Evolutionary conservation across 1,140 invertebrate genomes (phyloP).

Genomic region (Leguminivora glycinivorella): DNA sequence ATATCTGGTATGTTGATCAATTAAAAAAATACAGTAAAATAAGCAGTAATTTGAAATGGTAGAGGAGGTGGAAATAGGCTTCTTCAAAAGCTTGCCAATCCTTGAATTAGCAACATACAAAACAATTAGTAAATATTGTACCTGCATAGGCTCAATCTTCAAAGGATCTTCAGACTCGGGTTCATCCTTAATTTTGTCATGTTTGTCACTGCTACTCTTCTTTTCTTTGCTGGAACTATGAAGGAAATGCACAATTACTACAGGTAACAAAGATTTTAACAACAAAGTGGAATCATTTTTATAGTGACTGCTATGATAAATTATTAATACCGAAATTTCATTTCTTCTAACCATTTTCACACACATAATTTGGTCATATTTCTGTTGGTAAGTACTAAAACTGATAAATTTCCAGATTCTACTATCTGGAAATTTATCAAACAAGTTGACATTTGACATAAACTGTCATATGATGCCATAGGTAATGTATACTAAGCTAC

Average conservation of each 20-base stretch:
- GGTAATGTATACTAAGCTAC: background rate
- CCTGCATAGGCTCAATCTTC: conserved; percentile 63
- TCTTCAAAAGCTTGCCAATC: too few species aligned
- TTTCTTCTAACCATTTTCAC: conserved; percentile 27
- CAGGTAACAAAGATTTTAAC: background rate
- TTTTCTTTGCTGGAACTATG: conserved; percentile 59
- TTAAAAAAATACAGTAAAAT: too few species aligned
- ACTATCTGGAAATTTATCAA: conserved; percentile 54
- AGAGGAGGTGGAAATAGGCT: too few species aligned
- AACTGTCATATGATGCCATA: background rate
- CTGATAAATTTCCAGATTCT: conserved; percentile 38
- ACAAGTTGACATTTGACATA: conserved; percentile 9
- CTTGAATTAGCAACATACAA: too few species aligned
- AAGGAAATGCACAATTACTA: background rate
- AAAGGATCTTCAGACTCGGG: conserved; percentile 47
- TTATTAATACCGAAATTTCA: background rate
- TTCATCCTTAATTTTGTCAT: conserved; percentile 58
- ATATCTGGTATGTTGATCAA: background rate
- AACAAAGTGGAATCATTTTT: background rate
- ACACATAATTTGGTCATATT: conserved; percentile 52
- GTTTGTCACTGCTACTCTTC: conserved; percentile 53
- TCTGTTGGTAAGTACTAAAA: conserved; percentile 49
- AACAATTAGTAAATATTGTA: conserved; percentile 35
- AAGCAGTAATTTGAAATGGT: too few species aligned
- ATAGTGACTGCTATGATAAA: background rate